phyloP scores from a whole-genome alignment of 2,113 vertebrate species.

The Dicaeum eximium region DNA sequence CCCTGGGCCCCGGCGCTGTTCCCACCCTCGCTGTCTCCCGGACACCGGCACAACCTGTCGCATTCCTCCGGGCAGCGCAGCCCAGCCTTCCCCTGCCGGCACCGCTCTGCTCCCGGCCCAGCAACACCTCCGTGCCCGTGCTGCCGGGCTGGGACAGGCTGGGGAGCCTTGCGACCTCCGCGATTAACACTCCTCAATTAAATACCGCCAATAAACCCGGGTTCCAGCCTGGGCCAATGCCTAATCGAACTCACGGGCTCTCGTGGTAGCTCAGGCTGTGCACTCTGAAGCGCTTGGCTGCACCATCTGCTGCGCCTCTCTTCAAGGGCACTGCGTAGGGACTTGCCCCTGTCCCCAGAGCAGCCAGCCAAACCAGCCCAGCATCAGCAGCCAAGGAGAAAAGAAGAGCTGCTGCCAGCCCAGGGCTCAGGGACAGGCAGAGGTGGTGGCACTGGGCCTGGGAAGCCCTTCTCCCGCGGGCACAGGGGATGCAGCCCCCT shows the following conservation, averaged over 20 bases:
- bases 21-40: conserved; percentile 65
- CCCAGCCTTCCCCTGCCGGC: not conserved
- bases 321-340: not conserved
- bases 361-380: not conserved
- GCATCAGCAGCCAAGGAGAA: not conserved
- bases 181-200: not conserved
- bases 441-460: not conserved
- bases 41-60: conserved; percentile 67
- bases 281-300: fast-evolving
- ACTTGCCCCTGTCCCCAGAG: not conserved
- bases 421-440: not conserved
- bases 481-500: not conserved
- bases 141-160: not conserved
- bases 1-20: conserved; percentile 59
- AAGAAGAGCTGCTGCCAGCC: not conserved
- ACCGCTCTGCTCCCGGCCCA: not conserved
- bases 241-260: fast-evolving
- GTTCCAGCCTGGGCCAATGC: not conserved
- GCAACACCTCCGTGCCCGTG: not conserved
- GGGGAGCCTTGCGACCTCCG: fast-evolving
- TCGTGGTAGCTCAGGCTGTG: fast-evolving
- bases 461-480: not conserved
- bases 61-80: conserved; percentile 53
- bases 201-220: not conserved
- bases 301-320: not conserved